Evolutionary conservation across 2,797 vertebrate species (phyloP).

Genomic region (Leucoraja ocellata): DNA sequence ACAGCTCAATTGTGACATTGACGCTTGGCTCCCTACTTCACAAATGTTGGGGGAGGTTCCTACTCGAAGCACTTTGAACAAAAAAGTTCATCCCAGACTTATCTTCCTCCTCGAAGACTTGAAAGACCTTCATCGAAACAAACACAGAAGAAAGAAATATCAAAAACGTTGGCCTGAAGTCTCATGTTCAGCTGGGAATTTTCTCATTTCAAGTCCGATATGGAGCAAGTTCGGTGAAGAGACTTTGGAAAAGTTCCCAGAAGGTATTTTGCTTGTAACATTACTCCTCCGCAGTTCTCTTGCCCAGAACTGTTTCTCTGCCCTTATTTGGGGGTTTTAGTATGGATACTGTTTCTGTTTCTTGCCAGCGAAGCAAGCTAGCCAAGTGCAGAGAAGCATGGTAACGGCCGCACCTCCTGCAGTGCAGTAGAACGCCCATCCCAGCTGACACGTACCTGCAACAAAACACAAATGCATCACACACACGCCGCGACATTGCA

Average conservation of each 20-base stretch:
- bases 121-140: background rate
- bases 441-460: conserved; percentile 83
- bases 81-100: background rate
- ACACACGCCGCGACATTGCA: too few species aligned
- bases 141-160: background rate
- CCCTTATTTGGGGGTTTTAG: conserved; percentile 51
- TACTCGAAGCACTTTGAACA: background rate
- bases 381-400: conserved; percentile 88
- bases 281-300: conserved; percentile 10
- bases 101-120: background rate
- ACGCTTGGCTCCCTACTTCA: too few species aligned
- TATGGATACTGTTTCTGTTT: conserved; percentile 96
- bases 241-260: conserved; percentile 25
- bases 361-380: conserved; percentile 92
- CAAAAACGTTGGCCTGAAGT: background rate
- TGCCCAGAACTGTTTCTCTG: background rate
- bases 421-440: conserved; percentile 94
- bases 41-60: background rate
- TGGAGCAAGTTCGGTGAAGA: background rate
- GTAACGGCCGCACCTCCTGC: conserved; percentile 74
- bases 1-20: too few species aligned
- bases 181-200: background rate
- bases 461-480: background rate
- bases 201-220: background rate
- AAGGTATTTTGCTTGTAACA: conserved; percentile 23